These are phyloP conservation scores for Meda fulgida DNA, from an alignment of 2,797 vertebrate genomes.

Conservation along the genomic window DNA sequence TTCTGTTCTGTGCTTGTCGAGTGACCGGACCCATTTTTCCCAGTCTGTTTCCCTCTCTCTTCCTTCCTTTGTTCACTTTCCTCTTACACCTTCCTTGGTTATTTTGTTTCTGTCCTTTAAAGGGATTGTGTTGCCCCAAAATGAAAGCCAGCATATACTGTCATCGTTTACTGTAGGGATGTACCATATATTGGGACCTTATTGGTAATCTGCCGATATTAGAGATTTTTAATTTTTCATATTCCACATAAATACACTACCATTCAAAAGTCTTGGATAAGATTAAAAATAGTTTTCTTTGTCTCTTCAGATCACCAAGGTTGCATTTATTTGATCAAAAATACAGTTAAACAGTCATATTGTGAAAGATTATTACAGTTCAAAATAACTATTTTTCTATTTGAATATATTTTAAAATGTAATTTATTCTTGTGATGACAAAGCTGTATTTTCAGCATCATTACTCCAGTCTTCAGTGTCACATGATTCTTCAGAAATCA, in stretches of 20 bases:
- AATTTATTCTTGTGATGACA: neutral
- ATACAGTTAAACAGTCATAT: neutral
- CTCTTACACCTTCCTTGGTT: neutral
- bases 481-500: neutral
- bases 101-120: neutral
- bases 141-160: neutral
- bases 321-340: neutral
- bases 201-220: neutral
- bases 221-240: too few relatives aligned
- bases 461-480: neutral
- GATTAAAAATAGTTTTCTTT: neutral
- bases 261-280: neutral
- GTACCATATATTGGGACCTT: neutral
- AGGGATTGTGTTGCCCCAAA: neutral
- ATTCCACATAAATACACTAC: neutral
- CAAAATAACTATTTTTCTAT: neutral
- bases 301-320: neutral
- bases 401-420: neutral
- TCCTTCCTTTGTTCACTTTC: neutral
- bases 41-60: neutral
- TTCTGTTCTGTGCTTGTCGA: slow-evolving; percentile 4
- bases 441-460: neutral
- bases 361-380: neutral
- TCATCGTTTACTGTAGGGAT: neutral
- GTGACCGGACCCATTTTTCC: neutral